These are phyloP conservation scores for Hirudinaria manillensis DNA, from an alignment of 2,888 invertebrate genomes.

Conservation along the genomic window DNA sequence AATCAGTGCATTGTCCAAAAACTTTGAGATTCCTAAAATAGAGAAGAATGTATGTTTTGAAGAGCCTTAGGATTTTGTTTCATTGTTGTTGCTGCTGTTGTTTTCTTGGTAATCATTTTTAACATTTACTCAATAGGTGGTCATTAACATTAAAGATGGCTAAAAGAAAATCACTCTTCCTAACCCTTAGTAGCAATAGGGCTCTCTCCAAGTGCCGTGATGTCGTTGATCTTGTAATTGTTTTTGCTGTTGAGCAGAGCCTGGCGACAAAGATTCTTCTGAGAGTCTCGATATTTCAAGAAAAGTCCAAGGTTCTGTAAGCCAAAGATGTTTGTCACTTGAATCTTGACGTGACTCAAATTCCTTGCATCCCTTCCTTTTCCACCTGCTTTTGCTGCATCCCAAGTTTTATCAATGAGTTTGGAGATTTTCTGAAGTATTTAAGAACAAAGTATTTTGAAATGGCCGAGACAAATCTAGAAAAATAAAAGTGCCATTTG, in stretches of 20 bases:
- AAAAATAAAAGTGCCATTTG: too few relatives aligned
- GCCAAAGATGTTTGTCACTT: slow-evolving; percentile 15
- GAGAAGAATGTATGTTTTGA: not conserved
- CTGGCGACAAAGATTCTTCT: not conserved
- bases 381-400: slow-evolving; percentile 18
- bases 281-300: not conserved
- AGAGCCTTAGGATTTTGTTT: too few relatives aligned
- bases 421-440: slow-evolving; percentile 15
- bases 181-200: not conserved
- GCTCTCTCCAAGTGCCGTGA: not conserved
- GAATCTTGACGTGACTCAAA: slow-evolving; percentile 20
- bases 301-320: slow-evolving; percentile 24
- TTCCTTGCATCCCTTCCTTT: slow-evolving; percentile 20
- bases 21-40: not conserved
- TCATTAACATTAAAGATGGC: too few relatives aligned
- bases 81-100: too few relatives aligned
- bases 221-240: too few relatives aligned
- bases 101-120: too few relatives aligned
- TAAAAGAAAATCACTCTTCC: not conserved
- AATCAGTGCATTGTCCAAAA: slow-evolving; percentile 17
- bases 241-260: not conserved
- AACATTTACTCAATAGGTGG: too few relatives aligned
- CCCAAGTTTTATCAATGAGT: slow-evolving; percentile 27
- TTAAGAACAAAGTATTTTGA: not conserved
- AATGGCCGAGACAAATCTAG: not conserved